Percentiles rank a stretch among this genome's conserved stretches.
Conservation (phyloP, 2,797 vertebrate genomes). For the Smutsia temminckii region DNA sequence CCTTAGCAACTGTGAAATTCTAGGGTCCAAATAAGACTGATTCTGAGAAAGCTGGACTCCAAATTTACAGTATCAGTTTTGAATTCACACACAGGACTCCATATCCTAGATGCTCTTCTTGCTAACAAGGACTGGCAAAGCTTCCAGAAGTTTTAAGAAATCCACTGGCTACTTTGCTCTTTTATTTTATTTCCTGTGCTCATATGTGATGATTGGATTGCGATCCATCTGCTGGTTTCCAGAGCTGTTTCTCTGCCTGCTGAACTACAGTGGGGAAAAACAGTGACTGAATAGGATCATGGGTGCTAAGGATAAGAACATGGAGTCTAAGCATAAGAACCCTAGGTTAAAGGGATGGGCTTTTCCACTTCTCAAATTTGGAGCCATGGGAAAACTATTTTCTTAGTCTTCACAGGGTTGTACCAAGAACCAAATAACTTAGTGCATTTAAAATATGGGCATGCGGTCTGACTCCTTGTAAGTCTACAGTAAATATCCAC, state of each 20-base stretch:
- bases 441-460: neutral
- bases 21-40: neutral
- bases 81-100: neutral
- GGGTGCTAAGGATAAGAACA: neutral
- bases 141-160: neutral
- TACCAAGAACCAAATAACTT: neutral
- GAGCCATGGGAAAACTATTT: neutral
- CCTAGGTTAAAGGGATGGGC: neutral
- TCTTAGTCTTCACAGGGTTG: neutral
- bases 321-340: neutral
- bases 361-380: neutral
- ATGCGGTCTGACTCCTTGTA: neutral
- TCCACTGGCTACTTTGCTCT: neutral
- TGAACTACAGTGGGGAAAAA: neutral
- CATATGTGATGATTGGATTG: neutral
- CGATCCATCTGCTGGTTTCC: neutral
- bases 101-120: neutral
- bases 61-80: neutral
- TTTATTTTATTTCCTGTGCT: neutral
- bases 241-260: neutral
- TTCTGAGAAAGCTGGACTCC: neutral
- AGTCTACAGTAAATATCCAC: neutral
- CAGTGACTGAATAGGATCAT: neutral
- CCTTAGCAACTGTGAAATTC: neutral
- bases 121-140: neutral